Base-by-base conservation (phyloP, 2,888 invertebrate genomes). In the Trisateles emortualis region DNA sequence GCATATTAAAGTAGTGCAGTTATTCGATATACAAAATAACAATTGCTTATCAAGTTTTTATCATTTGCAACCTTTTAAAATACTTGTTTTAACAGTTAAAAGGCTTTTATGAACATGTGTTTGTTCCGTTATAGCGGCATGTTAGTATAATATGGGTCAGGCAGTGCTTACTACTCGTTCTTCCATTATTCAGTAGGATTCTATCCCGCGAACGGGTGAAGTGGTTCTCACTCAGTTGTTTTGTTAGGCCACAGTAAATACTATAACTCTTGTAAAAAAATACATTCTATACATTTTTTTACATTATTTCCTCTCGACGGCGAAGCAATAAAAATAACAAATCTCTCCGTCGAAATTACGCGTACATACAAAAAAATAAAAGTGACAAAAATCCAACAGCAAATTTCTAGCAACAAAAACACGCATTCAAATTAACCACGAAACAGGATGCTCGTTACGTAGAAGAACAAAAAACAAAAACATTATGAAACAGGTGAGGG, bases 361-460 rank as follows among this genome's bases (percentile, higher is more conserved):
- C 41, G 36, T 4, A 26, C 30, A 26, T 41, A 54, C 30, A 50
- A 57, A 59, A 39, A 72, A 72, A 73, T 63, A 74, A 78, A 78
- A 72, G 65, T 70, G 74, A 76, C 80, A 80, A 83, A 84, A 83
- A 81, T 77, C 71, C 78, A 75, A 76, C 76, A 39, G 74, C 74
- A 77, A 86, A 81, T 78, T 80, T 74, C 74, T 76, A 77, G 79
- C 68, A 80, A 86, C 83, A 86, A 86, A 85, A 88, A 87, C 83
- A 82, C 78, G 83, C 80, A 85, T 87, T 83, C 83, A 87, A 89
- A 90, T 89, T 90, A 90, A 88, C 88, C 83, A 73, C 81, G 75
- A 73, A 82, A 84, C 87, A 82, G 88, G 88, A 87, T 80, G 86
- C 87, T 89, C 87, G 87, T 90, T 88, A 88, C 78, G 78, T 72